Percentiles rank a stretch among this genome's conserved stretches.
phyloP scores from a whole-genome alignment of 2,113 vertebrate species.

The Mugil cephalus region DNA sequence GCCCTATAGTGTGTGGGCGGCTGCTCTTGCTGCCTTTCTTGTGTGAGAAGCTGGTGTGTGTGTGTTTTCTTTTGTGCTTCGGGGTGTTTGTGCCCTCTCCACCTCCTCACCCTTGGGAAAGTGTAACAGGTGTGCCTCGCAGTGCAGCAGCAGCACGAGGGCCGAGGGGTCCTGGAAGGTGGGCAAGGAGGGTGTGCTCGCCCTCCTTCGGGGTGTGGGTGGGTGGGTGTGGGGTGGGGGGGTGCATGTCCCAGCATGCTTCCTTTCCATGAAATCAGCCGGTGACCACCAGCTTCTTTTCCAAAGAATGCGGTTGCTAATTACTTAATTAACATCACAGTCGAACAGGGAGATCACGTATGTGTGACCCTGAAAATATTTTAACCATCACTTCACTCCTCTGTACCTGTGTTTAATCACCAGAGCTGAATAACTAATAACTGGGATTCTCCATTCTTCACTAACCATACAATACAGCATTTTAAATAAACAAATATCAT shows the following conservation, averaged over 20 bases:
- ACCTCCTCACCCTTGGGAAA: slow-evolving; percentile 89
- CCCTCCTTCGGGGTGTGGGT: slow-evolving; percentile 16
- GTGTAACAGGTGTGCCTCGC: slow-evolving; percentile 92
- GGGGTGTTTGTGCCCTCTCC: slow-evolving; percentile 83
- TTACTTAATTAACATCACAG: slow-evolving; percentile 43
- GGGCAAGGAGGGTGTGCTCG: slow-evolving; percentile 2
- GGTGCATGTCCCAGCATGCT: slow-evolving; percentile 21
- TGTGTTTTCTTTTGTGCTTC: slow-evolving; percentile 62
- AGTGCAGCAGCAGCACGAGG: slow-evolving; percentile 86
- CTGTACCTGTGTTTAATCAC: too few relatives aligned
- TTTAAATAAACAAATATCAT: too few relatives aligned
- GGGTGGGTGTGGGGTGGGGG: too few relatives aligned
- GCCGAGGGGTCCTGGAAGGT: slow-evolving; percentile 42
- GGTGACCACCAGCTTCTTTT: slow-evolving; percentile 29
- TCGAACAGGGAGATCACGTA: slow-evolving; percentile 28
- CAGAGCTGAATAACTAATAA: too few relatives aligned
- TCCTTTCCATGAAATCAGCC: slow-evolving; percentile 22
- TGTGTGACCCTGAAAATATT: background rate
- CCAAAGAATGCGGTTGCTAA: slow-evolving; percentile 47
- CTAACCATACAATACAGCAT: too few relatives aligned
- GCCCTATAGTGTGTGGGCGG: slow-evolving; percentile 59
- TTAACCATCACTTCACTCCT: background rate
- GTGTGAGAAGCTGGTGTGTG: slow-evolving; percentile 19
- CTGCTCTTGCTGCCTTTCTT: slow-evolving; percentile 38
- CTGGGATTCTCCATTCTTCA: too few relatives aligned